phyloP scores from a whole-genome alignment of 1,140 invertebrate species.

The Atta cephalotes region DNA sequence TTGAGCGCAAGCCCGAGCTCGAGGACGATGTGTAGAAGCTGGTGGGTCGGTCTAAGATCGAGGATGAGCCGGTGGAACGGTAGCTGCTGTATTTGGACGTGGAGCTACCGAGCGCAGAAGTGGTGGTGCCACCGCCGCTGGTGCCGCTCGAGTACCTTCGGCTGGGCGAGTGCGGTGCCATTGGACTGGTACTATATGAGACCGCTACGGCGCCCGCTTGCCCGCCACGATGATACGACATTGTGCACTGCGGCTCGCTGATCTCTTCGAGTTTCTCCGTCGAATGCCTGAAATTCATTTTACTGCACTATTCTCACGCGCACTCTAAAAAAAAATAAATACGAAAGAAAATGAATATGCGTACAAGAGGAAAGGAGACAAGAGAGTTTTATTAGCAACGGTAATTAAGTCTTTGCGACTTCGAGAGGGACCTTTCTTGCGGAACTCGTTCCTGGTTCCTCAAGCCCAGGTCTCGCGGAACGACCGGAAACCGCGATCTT shows the following conservation, averaged over 20 bases:
- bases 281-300: slow-evolving; percentile 60
- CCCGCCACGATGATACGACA: slow-evolving; percentile 83
- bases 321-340: slow-evolving; percentile 41
- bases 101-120: slow-evolving; percentile 65
- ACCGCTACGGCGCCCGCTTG: slow-evolving; percentile 83
- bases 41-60: slow-evolving; percentile 70
- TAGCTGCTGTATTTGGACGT: slow-evolving; percentile 75
- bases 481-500: no score
- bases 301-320: slow-evolving; percentile 44
- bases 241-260: slow-evolving; percentile 72
- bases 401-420: not conserved
- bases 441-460: not conserved
- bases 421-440: not conserved
- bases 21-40: slow-evolving; percentile 71
- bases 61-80: slow-evolving; percentile 67
- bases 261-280: slow-evolving; percentile 42
- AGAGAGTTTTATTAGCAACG: not conserved
- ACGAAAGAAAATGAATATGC: not conserved
- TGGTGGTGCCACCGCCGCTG: slow-evolving; percentile 68
- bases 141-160: slow-evolving; percentile 79
- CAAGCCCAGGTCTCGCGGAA: no score
- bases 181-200: slow-evolving; percentile 81
- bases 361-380: not conserved
- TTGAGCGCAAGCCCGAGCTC: slow-evolving; percentile 58
- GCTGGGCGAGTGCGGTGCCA: slow-evolving; percentile 82